Evolutionary conservation across 2,113 vertebrate species (phyloP), one percentile per base, ranked within the genome.

Genomic region (Pterophyllum scalare): DNA sequence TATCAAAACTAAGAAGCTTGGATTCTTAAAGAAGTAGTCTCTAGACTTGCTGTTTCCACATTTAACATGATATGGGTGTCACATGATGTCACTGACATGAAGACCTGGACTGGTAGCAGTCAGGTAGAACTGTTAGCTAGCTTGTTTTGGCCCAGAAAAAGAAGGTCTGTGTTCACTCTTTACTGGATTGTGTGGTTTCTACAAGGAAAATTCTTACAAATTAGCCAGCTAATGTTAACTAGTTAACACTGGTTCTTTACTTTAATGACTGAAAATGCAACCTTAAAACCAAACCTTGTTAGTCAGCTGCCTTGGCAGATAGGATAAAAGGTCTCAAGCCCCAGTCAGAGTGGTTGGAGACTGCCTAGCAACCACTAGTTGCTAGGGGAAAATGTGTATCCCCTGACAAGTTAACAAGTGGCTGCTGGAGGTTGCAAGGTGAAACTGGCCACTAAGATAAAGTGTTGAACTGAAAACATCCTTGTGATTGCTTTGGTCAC

Each of bases 181-280:
- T 46, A 26, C 38, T 4, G 64, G 46, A 15, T 46, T 70, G 40
- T 70, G 49, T 54, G 43, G 49, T 70, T 70, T 1, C 24, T 70
- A 70, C 15, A 24, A 49, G 64, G 5, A 31, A 70, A 70, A 70
- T 31, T 24, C 6, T 28, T 28, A 70, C 40, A 70, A 70, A 20
- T 70, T 52, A 20, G 65, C 28, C 12, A 49, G 10, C 43, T 70
- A 70, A 49, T 28, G 40, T 67, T 67, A 67, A 8, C 46, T 20
- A 46, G 3, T 67, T 67, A 67, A 0, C 14, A 67, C 40, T 43
- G 38, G 33, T 33, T 40, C 38, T 40, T 40, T 14, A 67, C 3
- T 49, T 15, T 46, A 67, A 67, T 67, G 14, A 67, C 26, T 67
- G 26, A 49, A 49, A 43, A 70, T 7, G 64, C 40, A 70, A 70